Conservation (phyloP, 2,888 invertebrate species). For the Eupithecia centaureata region DNA sequence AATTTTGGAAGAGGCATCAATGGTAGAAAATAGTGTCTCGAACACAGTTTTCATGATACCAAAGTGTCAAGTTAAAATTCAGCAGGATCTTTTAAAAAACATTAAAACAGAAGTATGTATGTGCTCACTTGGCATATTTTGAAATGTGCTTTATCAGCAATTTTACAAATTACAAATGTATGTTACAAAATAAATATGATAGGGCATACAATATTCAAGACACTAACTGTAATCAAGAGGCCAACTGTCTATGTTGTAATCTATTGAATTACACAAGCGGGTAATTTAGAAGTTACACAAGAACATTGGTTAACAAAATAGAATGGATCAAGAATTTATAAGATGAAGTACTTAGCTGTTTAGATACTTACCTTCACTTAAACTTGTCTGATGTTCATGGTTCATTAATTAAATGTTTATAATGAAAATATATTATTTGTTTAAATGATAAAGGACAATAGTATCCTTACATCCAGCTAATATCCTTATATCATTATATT, state of each 20-base stretch:
- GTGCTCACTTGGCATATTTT: too few species aligned
- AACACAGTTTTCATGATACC: too few species aligned
- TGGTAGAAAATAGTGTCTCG: neutral
- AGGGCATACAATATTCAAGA: neutral
- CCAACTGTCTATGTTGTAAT: constrained; percentile 26
- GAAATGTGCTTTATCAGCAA: neutral
- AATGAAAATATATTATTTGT: too few species aligned
- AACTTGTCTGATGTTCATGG: neutral
- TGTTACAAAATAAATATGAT: constrained; percentile 17
- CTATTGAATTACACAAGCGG: constrained; percentile 29
- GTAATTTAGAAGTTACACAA: constrained; percentile 30
- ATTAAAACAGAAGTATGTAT: too few species aligned
- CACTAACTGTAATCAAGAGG: constrained; percentile 15
- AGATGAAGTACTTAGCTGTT: neutral
- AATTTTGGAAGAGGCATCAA: too few species aligned
- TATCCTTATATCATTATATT: too few species aligned
- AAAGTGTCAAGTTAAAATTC: too few species aligned
- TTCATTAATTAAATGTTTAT: neutral
- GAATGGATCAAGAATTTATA: neutral
- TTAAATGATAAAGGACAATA: too few species aligned
- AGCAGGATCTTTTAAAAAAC: neutral
- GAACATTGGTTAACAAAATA: constrained; percentile 9
- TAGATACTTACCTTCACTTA: neutral
- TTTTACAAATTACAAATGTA: neutral
- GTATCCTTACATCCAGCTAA: too few species aligned